Conservation (phyloP, 2,888 invertebrate species). For the Drosophila austrosaltans region DNA sequence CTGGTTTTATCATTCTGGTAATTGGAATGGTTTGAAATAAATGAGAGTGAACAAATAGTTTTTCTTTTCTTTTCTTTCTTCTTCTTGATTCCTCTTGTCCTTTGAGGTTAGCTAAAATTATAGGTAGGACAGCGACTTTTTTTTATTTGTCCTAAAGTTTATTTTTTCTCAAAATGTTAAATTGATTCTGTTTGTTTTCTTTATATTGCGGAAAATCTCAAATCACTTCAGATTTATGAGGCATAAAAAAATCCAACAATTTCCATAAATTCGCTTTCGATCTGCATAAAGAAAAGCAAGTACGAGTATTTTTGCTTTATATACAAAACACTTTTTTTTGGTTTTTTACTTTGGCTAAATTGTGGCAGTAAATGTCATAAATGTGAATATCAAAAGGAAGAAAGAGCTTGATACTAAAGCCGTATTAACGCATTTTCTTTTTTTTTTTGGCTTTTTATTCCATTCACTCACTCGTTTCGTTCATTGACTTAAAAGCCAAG, state of each 20-base stretch:
- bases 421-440: slow-evolving; percentile 61
- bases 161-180: slow-evolving; percentile 1
- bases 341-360: slow-evolving; percentile 51
- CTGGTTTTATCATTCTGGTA: slow-evolving; percentile 13
- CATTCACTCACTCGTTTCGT: slow-evolving; percentile 48
- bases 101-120: slow-evolving; percentile 48
- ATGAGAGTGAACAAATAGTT: slow-evolving; percentile 28
- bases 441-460: slow-evolving; percentile 45
- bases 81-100: background rate
- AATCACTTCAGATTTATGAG: slow-evolving; percentile 56
- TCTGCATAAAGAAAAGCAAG: slow-evolving; percentile 56
- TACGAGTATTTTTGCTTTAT: slow-evolving; percentile 31
- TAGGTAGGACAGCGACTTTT: slow-evolving; percentile 28
- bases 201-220: slow-evolving; percentile 12
- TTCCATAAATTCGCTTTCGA: slow-evolving; percentile 64
- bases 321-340: background rate
- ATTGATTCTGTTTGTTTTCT: slow-evolving; percentile 35
- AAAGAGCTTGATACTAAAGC: slow-evolving; percentile 49
- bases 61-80: slow-evolving; percentile 34
- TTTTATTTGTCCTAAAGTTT: no score
- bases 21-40: slow-evolving; percentile 8
- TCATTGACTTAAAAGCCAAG: slow-evolving; percentile 59
- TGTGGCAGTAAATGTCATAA: slow-evolving; percentile 69
- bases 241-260: slow-evolving; percentile 56
- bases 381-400: slow-evolving; percentile 42